phyloP scores from a whole-genome alignment of 1,140 invertebrate genomes.

The Brachionus angularis region DNA sequence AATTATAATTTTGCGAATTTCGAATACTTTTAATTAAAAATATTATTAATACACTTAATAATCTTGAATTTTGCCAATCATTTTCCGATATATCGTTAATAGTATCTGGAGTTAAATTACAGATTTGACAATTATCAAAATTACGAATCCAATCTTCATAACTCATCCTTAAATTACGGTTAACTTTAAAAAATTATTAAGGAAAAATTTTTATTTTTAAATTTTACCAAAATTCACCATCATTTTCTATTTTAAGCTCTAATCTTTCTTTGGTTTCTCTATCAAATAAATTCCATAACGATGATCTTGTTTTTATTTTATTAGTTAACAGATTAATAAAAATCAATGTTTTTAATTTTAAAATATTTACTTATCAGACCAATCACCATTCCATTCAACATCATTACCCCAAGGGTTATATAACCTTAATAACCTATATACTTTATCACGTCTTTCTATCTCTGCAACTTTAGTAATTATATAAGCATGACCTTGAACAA shows the following conservation, averaged over 20 bases:
- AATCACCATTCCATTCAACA: slow-evolving; percentile 85
- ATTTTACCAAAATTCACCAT: slow-evolving; percentile 44
- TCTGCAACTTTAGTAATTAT: slow-evolving; percentile 42
- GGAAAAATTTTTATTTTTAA: not conserved
- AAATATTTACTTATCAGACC: slow-evolving; percentile 39
- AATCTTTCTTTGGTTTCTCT: slow-evolving; percentile 80
- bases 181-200: not conserved
- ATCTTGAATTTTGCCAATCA: slow-evolving; percentile 3
- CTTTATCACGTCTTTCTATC: slow-evolving; percentile 18
- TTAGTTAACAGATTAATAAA: not conserved
- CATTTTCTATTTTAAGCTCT: slow-evolving; percentile 58
- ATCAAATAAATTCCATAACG: slow-evolving; percentile 80
- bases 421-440: not conserved
- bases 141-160: slow-evolving; percentile 42
- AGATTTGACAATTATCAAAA: slow-evolving; percentile 44
- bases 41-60: not conserved
- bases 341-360: not conserved
- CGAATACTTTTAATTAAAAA: no score
- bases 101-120: slow-evolving; percentile 42
- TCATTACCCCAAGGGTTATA: slow-evolving; percentile 97
- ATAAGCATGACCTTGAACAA: slow-evolving; percentile 43
- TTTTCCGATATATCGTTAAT: slow-evolving; percentile 25
- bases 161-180: slow-evolving; percentile 8
- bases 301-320: not conserved
- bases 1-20: not conserved